phyloP scores from a whole-genome alignment of 2,888 invertebrate genomes.

The Marronus borbonicus region DNA sequence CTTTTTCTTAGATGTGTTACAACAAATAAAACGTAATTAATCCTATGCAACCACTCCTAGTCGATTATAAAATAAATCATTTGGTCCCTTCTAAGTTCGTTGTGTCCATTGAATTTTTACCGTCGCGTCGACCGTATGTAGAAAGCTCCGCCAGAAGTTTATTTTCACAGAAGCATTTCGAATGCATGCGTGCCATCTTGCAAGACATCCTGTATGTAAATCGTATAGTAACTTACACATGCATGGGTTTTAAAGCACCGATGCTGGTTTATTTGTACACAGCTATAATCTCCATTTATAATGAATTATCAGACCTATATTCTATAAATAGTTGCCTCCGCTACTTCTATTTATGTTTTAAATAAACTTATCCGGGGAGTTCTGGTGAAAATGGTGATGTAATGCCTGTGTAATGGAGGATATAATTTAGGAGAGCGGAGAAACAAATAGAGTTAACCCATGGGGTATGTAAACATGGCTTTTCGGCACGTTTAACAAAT shows the following conservation, averaged over 20 bases:
- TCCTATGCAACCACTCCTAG: no score
- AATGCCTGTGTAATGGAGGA: conserved; percentile 46
- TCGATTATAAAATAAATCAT: not conserved
- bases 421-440: conserved; percentile 44
- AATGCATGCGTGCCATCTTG: conserved; percentile 32
- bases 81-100: not conserved
- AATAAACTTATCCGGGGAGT: conserved; percentile 48
- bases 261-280: conserved; percentile 43
- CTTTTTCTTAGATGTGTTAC: no score
- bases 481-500: conserved; percentile 38
- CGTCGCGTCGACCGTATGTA: not conserved
- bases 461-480: conserved; percentile 40
- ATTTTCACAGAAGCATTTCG: conserved; percentile 21
- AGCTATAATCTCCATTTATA: conserved; percentile 48
- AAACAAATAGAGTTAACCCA: conserved; percentile 46
- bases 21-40: no score
- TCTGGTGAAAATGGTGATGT: conserved; percentile 48
- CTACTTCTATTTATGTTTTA: conserved; percentile 48
- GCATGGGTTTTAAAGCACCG: conserved; percentile 44
- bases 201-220: conserved; percentile 46
- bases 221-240: conserved; percentile 38
- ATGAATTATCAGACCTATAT: conserved; percentile 48
- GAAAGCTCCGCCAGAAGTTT: conserved; percentile 8
- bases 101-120: not conserved
- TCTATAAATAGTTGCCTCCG: conserved; percentile 47